Evolutionary conservation across 1,140 invertebrate species (phyloP), one percentile per base, ranked within the genome.

Genomic region (Argopecten irradians): DNA sequence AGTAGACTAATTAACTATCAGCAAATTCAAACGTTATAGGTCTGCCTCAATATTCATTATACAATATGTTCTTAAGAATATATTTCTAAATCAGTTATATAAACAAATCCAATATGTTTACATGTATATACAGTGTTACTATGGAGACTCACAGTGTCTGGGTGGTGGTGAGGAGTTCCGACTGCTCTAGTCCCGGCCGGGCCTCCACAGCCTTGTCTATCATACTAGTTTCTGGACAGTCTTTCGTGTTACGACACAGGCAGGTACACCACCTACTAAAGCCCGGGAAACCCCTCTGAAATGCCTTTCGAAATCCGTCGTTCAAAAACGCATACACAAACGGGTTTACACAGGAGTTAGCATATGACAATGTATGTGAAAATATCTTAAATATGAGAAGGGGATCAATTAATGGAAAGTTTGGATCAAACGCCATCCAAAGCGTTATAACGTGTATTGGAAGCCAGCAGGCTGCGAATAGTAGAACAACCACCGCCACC

Each of bases 391-490:
- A 96, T 32, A 97, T 96, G 92, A 98, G 97, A 91, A 97, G 41
- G 14, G 83, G 85, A 2, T 88, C 46, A 87, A 92, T 94, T 32
- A 83, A 83, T 97, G 98, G 96, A 86, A 93, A 93, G 82, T 91
- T 82, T 34, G 88, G 86, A 33, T 89, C 89, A 55, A 92, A 91
- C 46, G 84, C 84, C 39, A 88, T 88, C 89, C 92, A 93, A 14
- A 93, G 88, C 41, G 96, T 96, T 86, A 94, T 93, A 13, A 96
- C 92, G 96, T 99, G 98, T 93, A 99, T 98, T 1, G 98, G 98
- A 91, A 97, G 97, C 98, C 98, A 99, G 96, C 98, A 99, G 55
- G 98, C 96, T 9, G 98, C 98, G 94, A 99, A 99, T 32, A 98
- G 98, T 28, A 98, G 97, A 0, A 99, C 98, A 22, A 99, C 98